Evolutionary conservation across 2,797 vertebrate genomes (phyloP).

Genomic region (Melanotaenia parkinsoni): DNA sequence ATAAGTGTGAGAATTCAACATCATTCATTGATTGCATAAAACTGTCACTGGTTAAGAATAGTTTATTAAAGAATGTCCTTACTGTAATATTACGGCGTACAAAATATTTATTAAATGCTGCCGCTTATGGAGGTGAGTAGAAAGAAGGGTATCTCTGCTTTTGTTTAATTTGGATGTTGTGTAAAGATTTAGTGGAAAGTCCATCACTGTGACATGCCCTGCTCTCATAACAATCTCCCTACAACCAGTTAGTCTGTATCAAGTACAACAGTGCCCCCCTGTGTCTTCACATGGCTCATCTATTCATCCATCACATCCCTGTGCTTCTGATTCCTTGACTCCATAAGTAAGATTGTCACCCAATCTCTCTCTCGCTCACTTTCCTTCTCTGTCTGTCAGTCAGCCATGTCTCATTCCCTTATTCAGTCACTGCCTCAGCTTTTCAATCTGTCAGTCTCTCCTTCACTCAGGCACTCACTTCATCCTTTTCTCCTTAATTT

Average conservation of each 20-base stretch:
- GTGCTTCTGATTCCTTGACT: not conserved
- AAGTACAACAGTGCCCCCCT: constrained; percentile 69
- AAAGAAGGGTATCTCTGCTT: too few species aligned
- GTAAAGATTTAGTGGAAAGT: too few species aligned
- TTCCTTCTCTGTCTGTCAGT: constrained; percentile 53
- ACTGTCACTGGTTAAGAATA: too few species aligned
- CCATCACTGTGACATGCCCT: too few species aligned
- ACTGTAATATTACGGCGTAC: too few species aligned
- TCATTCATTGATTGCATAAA: too few species aligned
- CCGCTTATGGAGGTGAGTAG: too few species aligned
- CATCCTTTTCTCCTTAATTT: constrained; percentile 47
- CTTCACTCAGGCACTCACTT: constrained; percentile 24
- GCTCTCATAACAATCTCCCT: not conserved
- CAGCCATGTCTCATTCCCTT: constrained; percentile 62
- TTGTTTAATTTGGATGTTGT: too few species aligned
- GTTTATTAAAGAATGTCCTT: too few species aligned
- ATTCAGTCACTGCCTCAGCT: constrained; percentile 47
- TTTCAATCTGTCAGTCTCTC: constrained; percentile 58
- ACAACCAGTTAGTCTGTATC: too few species aligned
- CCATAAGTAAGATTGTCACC: constrained; percentile 67
- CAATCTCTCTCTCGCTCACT: constrained; percentile 45
- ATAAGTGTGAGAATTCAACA: too few species aligned
- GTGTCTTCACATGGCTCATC: constrained; percentile 11
- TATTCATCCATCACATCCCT: not conserved
- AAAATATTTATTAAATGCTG: too few species aligned